phyloP scores from a whole-genome alignment of 2,797 vertebrate genomes.

The Garrulus glandarius region DNA sequence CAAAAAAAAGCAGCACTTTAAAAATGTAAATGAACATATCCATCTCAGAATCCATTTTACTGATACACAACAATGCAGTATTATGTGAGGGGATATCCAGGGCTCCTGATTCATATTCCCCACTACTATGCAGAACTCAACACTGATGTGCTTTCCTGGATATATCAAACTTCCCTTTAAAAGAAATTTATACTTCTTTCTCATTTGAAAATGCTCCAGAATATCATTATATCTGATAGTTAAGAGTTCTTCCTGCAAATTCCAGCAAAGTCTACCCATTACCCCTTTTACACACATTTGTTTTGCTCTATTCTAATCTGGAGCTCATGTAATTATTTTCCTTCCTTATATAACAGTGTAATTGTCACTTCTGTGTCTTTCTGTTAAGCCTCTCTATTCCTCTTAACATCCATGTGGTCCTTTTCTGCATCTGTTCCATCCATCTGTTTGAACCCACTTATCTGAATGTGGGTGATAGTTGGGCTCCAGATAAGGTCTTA shows the following conservation, averaged over 20 bases:
- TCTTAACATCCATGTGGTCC: neutral
- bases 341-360: neutral
- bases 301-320: neutral
- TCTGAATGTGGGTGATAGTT: neutral
- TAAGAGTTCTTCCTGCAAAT: neutral
- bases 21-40: neutral
- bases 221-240: fast-evolving
- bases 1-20: neutral
- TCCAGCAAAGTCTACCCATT: neutral
- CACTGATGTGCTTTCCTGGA: neutral
- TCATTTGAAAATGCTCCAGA: neutral
- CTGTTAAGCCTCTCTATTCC: neutral
- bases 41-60: neutral
- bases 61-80: neutral
- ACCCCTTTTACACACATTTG: neutral
- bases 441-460: neutral
- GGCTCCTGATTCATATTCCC: neutral
- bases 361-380: neutral
- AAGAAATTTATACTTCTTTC: neutral
- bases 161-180: neutral
- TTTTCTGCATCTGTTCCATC: neutral
- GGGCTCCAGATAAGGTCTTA: neutral
- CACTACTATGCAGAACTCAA: neutral
- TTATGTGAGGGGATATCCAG: neutral
- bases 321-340: neutral